phyloP scores from a whole-genome alignment of 2,888 invertebrate genomes.

The Meganola albula region DNA sequence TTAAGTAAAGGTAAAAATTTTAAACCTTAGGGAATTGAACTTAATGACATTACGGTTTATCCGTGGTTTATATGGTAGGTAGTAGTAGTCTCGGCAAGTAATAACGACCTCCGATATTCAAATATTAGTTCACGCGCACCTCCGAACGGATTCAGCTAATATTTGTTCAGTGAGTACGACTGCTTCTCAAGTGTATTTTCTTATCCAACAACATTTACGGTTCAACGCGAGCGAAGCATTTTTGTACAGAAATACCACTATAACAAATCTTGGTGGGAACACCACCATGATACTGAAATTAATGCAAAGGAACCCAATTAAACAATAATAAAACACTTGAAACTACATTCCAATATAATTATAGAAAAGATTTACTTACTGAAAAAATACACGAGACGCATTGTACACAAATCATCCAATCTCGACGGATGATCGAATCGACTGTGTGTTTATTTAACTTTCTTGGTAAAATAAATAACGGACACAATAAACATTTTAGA shows the following conservation, averaged over 20 bases:
- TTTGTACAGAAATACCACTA: too few species aligned
- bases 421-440: conserved; percentile 18
- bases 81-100: conserved; percentile 48
- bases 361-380: not conserved
- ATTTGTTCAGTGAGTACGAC: conserved; percentile 66
- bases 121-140: conserved; percentile 68
- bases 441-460: conserved; percentile 24
- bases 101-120: conserved; percentile 59
- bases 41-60: conserved; percentile 8
- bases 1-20: too few species aligned
- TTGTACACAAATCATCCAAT: conserved; percentile 21
- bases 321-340: conserved; percentile 4
- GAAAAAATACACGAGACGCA: conserved; percentile 4
- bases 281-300: too few species aligned
- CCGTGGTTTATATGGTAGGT: conserved; percentile 3
- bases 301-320: too few species aligned
- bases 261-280: too few species aligned
- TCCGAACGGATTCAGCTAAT: conserved; percentile 68
- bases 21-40: too few species aligned
- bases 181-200: conserved; percentile 71
- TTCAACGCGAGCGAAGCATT: conserved; percentile 56
- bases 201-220: conserved; percentile 67
- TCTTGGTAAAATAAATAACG: conserved; percentile 27
- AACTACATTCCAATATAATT: conserved; percentile 6
- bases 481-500: conserved; percentile 29